A percentile compares a stretch with the other conserved stretches of the same genome.
These are phyloP conservation scores for Dysidea cf. avara DNA, from an alignment of 37 sponge, comb jelly and placozoan genomes.

Conservation along the genomic window DNA sequence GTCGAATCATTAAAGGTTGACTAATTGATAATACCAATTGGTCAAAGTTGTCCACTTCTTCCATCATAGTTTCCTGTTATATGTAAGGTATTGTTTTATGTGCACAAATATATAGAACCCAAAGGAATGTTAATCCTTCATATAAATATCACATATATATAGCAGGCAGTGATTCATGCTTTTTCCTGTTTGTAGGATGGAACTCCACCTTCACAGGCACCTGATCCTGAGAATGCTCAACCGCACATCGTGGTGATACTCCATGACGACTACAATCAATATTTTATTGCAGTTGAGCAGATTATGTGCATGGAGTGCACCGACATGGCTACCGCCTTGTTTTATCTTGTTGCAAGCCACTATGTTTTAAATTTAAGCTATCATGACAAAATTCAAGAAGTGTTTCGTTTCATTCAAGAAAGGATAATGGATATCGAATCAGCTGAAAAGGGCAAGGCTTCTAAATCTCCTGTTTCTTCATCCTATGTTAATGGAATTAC, in stretches of 20 bases:
- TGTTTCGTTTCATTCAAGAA: constrained; percentile 6
- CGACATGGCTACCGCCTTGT: not conserved
- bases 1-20: too few relatives aligned
- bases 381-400: not conserved
- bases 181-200: not conserved
- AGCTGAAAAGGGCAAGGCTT: too few relatives aligned
- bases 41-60: too few relatives aligned
- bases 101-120: too few relatives aligned
- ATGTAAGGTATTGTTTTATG: too few relatives aligned
- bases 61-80: too few relatives aligned
- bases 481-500: too few relatives aligned
- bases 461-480: too few relatives aligned
- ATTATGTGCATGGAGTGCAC: not conserved
- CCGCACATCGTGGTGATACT: constrained; percentile 15
- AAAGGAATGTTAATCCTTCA: too few relatives aligned
- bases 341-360: constrained; percentile 1
- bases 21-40: too few relatives aligned
- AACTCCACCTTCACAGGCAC: constrained; percentile 10
- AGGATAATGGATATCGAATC: not conserved
- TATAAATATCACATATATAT: too few relatives aligned
- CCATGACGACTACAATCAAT: not conserved
- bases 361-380: constrained; percentile 9
- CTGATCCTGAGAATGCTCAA: not conserved
- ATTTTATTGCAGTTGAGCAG: constrained; percentile 14
- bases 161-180: too few relatives aligned